Conservation (phyloP, 1,140 invertebrate genomes). For the Adoxophyes honmai region DNA sequence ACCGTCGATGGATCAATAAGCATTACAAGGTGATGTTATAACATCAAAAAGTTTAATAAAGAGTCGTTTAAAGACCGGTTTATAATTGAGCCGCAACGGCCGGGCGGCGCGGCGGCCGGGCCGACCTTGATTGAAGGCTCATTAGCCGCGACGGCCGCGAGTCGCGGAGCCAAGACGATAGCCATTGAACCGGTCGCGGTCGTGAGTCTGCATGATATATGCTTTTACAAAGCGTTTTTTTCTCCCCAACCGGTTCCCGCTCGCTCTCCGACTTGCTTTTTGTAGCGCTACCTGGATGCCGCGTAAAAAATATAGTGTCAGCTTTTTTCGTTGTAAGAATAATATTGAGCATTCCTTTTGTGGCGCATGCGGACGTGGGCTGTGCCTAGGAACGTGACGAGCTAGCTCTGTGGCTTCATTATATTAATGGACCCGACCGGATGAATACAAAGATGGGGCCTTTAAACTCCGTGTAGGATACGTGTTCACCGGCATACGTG, state of each 20-base stretch:
- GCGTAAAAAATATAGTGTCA: conserved; percentile 65
- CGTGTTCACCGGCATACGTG: conserved; percentile 38
- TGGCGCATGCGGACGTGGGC: conserved; percentile 64
- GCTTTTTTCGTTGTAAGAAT: conserved; percentile 67
- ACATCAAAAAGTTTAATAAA: conserved; percentile 18
- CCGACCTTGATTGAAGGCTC: conserved; percentile 74
- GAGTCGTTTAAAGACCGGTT: conserved; percentile 22
- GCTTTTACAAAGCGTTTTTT: conserved; percentile 59
- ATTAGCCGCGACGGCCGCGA: conserved; percentile 42
- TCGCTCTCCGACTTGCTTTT: conserved; percentile 43
- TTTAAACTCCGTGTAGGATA: conserved; percentile 53
- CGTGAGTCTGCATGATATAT: conserved; percentile 71
- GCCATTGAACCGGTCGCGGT: conserved; percentile 53
- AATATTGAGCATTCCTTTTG: conserved; percentile 73
- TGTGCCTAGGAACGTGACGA: conserved; percentile 59
- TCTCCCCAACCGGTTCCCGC: conserved; percentile 55
- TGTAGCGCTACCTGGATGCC: conserved; percentile 68
- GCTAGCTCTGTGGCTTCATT: conserved; percentile 65
- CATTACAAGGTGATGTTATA: conserved; percentile 3
- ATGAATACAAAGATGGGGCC: conserved; percentile 67
- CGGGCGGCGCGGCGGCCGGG: conserved; percentile 30
- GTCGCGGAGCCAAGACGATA: conserved; percentile 42
- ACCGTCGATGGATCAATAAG: conserved; percentile 5
- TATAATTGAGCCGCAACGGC: conserved; percentile 39
- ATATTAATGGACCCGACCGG: conserved; percentile 69